A percentile compares a stretch with the other conserved stretches of the same genome.
phyloP scores from a whole-genome alignment of 1,140 invertebrate species.

The Aphelinus certus region DNA sequence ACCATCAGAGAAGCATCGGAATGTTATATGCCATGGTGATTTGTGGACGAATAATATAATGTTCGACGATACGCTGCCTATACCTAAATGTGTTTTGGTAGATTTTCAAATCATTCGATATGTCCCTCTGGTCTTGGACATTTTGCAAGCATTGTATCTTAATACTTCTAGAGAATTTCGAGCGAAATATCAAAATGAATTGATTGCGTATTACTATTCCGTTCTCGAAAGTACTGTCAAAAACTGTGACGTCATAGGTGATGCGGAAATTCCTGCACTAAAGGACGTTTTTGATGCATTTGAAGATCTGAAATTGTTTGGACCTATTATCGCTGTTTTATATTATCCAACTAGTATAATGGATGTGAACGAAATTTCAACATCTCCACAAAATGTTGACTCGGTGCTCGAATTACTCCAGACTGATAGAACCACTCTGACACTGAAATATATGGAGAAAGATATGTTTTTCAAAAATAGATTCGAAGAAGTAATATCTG shows the following conservation, averaged over 20 bases:
- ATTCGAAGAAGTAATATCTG: background rate
- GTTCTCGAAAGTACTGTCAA: background rate
- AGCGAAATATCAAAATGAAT: background rate
- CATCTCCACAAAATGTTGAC: constrained; percentile 9
- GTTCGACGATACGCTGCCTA: constrained; percentile 7
- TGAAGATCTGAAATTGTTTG: constrained; percentile 10
- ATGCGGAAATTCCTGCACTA: background rate
- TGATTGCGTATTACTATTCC: constrained; percentile 3
- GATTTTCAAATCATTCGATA: constrained; percentile 20
- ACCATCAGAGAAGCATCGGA: background rate
- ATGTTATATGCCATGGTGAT: constrained; percentile 16
- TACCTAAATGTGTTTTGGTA: background rate
- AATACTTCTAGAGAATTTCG: constrained; percentile 12
- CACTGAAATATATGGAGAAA: background rate
- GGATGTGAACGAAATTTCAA: background rate
- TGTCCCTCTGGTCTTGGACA: background rate
- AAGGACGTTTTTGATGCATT: background rate
- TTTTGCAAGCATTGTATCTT: background rate
- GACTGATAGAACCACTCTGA: background rate
- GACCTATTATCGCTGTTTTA: background rate
- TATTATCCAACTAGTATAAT: background rate
- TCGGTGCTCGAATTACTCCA: background rate
- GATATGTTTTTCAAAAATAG: background rate
- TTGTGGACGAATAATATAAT: constrained; percentile 25
- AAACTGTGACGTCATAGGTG: background rate